Percentiles rank a stretch among this genome's conserved stretches.
Evolutionary conservation across 2,888 invertebrate species (phyloP).

Genomic region (Eilema griseolum): DNA sequence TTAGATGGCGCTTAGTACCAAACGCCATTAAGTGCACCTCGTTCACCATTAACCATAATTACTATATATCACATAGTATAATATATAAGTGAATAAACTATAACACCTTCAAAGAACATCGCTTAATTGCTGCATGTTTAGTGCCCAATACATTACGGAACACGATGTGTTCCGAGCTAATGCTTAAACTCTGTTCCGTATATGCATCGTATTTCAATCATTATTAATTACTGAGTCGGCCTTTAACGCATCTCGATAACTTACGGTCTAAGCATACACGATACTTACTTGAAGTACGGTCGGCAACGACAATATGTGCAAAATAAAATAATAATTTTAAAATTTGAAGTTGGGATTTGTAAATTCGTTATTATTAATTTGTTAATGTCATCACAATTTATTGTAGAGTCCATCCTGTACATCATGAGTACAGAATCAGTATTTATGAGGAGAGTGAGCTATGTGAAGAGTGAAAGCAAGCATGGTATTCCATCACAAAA

Average conservation of each 20-base stretch:
- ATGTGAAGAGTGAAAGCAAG: no score
- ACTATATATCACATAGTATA: no score
- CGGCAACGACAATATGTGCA: conserved; percentile 36
- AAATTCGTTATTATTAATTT: no score
- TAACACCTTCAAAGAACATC: conserved; percentile 1
- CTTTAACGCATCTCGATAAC: conserved; percentile 59
- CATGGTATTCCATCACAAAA: no score
- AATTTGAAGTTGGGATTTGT: background rate
- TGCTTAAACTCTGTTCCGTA: conserved; percentile 53
- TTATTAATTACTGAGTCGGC: conserved; percentile 56
- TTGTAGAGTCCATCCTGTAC: no score
- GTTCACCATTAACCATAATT: no score
- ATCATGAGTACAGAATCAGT: no score
- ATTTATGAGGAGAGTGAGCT: no score
- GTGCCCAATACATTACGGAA: conserved; percentile 36
- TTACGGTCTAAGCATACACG: conserved; percentile 53
- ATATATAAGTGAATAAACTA: background rate
- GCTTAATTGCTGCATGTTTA: background rate
- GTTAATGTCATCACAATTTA: no score
- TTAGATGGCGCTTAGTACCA: background rate
- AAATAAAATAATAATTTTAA: background rate
- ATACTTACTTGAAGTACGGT: conserved; percentile 52
- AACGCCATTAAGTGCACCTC: no score
- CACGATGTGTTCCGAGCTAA: conserved; percentile 39
- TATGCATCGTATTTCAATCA: conserved; percentile 56